Evolutionary conservation across 2,888 invertebrate species (phyloP).

Genomic region (Lepidonotus clava): DNA sequence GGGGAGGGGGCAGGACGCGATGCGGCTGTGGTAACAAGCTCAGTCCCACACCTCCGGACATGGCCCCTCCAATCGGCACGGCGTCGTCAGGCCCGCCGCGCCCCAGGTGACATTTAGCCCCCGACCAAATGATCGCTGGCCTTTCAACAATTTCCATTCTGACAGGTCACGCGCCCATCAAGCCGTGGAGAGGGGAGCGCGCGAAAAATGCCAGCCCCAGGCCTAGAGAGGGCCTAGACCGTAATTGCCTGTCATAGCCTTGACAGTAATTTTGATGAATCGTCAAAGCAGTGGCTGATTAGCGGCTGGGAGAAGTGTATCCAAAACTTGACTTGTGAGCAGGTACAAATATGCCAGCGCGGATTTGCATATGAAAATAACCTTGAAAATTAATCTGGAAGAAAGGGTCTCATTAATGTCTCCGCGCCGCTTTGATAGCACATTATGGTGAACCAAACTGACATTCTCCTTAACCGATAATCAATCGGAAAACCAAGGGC

Average conservation of each 20-base stretch:
- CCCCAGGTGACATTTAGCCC: conserved; percentile 20
- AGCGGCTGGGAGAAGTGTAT: no score
- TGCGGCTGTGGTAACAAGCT: neutral
- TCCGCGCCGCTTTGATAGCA: neutral
- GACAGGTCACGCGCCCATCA: conserved; percentile 23
- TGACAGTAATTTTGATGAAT: conserved; percentile 44
- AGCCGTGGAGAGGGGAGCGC: neutral
- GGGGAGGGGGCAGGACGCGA: neutral
- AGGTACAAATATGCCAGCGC: no score
- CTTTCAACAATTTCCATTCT: conserved; percentile 30
- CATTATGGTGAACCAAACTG: neutral
- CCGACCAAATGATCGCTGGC: conserved; percentile 37
- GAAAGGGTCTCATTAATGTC: neutral
- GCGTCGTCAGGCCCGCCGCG: conserved; percentile 3
- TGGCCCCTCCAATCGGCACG: neutral
- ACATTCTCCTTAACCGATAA: neutral
- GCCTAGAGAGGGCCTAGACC: neutral
- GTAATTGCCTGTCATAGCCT: neutral
- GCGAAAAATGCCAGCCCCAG: neutral
- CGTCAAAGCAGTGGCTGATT: conserved; percentile 25
- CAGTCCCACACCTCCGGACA: neutral
- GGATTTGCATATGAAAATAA: no score
- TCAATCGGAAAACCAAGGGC: no score
- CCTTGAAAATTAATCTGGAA: no score
- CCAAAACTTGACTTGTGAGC: neutral